Percentiles rank a stretch among this genome's conserved stretches.
Evolutionary conservation across 2,797 vertebrate species (phyloP).

Genomic region (Brotogeris chrysoptera): DNA sequence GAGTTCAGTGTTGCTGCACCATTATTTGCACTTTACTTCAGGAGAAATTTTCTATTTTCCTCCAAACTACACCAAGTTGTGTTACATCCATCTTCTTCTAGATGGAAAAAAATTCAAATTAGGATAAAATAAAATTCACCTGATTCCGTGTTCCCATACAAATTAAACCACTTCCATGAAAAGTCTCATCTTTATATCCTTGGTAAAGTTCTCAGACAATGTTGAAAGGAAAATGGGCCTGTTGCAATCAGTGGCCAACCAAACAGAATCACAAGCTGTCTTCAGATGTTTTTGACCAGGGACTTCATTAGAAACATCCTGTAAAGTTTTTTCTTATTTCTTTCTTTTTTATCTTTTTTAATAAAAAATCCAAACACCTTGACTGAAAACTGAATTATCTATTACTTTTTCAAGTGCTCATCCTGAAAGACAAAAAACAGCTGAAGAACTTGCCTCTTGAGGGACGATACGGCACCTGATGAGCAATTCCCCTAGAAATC

Average conservation of each 20-base stretch:
- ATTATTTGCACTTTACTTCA: neutral
- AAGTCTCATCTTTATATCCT: neutral
- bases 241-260: neutral
- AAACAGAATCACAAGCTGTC: neutral
- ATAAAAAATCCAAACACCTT: neutral
- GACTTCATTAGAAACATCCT: neutral
- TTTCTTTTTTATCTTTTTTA: neutral
- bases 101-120: neutral
- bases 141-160: neutral
- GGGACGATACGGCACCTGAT: neutral
- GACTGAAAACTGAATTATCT: neutral
- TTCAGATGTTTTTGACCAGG: neutral
- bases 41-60: neutral
- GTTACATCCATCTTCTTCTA: neutral
- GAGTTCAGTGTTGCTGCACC: neutral
- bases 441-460: neutral
- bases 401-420: neutral
- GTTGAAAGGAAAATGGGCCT: neutral
- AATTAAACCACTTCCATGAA: neutral
- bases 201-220: neutral
- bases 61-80: neutral
- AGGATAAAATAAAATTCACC: neutral
- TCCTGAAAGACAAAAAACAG: neutral
- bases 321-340: fast-evolving
- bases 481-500: neutral